phyloP scores from a whole-genome alignment of 2,888 invertebrate species.

The Tillus elongatus region DNA sequence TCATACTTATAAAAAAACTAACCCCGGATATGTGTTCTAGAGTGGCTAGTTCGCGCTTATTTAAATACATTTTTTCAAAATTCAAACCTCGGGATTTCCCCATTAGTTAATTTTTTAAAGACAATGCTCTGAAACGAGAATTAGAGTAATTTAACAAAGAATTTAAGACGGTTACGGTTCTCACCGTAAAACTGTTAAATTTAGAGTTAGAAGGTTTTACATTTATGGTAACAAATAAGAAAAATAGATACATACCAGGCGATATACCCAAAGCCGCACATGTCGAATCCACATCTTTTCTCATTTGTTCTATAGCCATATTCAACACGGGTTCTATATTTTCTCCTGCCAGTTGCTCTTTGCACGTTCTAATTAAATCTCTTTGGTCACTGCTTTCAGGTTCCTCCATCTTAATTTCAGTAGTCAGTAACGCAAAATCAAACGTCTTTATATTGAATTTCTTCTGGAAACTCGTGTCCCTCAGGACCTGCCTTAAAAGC shows the following conservation, averaged over 20 bases:
- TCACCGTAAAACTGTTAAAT: no score
- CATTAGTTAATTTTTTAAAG: no score
- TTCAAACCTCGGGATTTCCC: no score
- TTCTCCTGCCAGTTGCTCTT: constrained; percentile 55
- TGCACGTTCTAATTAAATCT: constrained; percentile 40
- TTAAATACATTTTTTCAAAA: no score
- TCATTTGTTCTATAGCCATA: constrained; percentile 77
- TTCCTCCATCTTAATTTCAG: constrained; percentile 58
- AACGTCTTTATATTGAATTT: constrained; percentile 74
- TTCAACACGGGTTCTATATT: constrained; percentile 76
- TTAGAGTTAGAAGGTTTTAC: no score
- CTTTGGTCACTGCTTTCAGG: constrained; percentile 38
- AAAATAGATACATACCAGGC: constrained; percentile 75
- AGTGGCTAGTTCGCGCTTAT: no score
- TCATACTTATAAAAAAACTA: no score
- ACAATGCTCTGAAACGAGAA: no score
- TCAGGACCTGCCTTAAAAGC: constrained; percentile 67
- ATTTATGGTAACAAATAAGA: no score
- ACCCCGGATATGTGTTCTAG: no score
- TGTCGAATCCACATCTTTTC: constrained; percentile 75
- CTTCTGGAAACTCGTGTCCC: constrained; percentile 78
- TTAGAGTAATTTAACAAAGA: no score
- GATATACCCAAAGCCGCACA: constrained; percentile 80
- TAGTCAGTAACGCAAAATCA: constrained; percentile 51
- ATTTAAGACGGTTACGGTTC: no score